A percentile compares a stretch with the other conserved stretches of the same genome.
Conservation (phyloP, 2,888 invertebrate genomes). For the Schrankia costaestrigalis region DNA sequence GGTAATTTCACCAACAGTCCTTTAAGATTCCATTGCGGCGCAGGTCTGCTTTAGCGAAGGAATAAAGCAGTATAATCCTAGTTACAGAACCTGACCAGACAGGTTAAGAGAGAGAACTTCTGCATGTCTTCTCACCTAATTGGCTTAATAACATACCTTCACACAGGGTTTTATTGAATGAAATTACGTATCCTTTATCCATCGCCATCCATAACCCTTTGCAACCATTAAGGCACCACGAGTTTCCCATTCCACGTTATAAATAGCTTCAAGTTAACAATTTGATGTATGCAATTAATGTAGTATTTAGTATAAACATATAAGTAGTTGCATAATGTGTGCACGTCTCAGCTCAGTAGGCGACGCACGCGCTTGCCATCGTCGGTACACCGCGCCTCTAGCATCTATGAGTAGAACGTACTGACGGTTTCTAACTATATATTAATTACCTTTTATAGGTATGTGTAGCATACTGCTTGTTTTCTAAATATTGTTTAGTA, state of each 20-base stretch:
- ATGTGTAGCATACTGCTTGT: too few relatives aligned
- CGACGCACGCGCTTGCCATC: slow-evolving; percentile 5
- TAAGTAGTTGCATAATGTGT: slow-evolving; percentile 9
- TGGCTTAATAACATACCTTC: too few relatives aligned
- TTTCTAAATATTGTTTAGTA: too few relatives aligned
- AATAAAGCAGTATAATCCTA: too few relatives aligned
- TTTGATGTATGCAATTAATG: slow-evolving; percentile 6
- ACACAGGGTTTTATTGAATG: too few relatives aligned
- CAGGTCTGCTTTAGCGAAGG: too few relatives aligned
- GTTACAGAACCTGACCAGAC: too few relatives aligned
- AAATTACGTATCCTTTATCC: too few relatives aligned
- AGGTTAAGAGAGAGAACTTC: too few relatives aligned
- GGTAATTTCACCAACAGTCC: too few relatives aligned
- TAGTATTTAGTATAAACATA: slow-evolving; percentile 12
- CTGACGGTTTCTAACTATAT: slow-evolving; percentile 6
- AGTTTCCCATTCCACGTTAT: slow-evolving; percentile 4
- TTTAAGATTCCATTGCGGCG: too few relatives aligned
- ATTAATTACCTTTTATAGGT: background rate
- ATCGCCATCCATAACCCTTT: background rate
- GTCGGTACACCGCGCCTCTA: slow-evolving; percentile 1
- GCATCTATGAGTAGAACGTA: slow-evolving; percentile 3
- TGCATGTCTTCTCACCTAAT: too few relatives aligned
- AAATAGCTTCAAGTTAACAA: slow-evolving; percentile 4
- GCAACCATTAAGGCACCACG: background rate
- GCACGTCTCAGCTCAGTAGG: slow-evolving; percentile 1